Conservation (phyloP, 2,113 vertebrate genomes). For the Gyps fulvus region DNA sequence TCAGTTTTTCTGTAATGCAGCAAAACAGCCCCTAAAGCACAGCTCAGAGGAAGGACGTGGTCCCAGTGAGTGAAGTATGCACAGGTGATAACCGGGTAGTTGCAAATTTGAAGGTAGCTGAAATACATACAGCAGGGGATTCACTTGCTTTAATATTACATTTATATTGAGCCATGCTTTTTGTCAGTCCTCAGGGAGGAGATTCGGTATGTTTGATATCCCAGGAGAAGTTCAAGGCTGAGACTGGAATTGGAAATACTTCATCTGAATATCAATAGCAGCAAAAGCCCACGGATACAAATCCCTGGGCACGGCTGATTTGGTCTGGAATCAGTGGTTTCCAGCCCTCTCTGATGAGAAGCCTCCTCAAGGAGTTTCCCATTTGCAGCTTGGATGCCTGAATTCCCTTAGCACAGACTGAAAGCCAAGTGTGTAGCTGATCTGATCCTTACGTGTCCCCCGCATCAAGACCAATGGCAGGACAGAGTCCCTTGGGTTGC, state of each 20-base stretch:
- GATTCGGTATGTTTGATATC: neutral
- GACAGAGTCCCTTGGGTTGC: neutral
- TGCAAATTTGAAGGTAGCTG: neutral
- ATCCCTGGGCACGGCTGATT: neutral
- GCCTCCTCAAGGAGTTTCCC: neutral
- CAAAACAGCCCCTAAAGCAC: neutral
- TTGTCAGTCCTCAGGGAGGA: neutral
- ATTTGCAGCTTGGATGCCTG: neutral
- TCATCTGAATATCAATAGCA: slow-evolving; percentile 19
- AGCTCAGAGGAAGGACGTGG: neutral
- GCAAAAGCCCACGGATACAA: neutral
- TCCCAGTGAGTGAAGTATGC: neutral
- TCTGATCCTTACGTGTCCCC: neutral
- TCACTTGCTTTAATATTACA: slow-evolving; percentile 21
- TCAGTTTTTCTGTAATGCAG: neutral
- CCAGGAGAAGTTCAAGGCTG: slow-evolving; percentile 13
- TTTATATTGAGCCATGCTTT: neutral
- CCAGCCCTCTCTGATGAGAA: neutral
- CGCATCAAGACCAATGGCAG: neutral
- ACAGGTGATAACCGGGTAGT: neutral
- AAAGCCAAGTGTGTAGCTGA: neutral
- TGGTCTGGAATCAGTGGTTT: slow-evolving; percentile 9
- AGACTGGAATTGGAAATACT: neutral
- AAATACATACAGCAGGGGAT: neutral
- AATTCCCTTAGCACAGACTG: neutral